These are phyloP conservation scores for Enteromius argenteus DNA, from an alignment of 2,797 vertebrate genomes.

Conservation along the genomic window DNA sequence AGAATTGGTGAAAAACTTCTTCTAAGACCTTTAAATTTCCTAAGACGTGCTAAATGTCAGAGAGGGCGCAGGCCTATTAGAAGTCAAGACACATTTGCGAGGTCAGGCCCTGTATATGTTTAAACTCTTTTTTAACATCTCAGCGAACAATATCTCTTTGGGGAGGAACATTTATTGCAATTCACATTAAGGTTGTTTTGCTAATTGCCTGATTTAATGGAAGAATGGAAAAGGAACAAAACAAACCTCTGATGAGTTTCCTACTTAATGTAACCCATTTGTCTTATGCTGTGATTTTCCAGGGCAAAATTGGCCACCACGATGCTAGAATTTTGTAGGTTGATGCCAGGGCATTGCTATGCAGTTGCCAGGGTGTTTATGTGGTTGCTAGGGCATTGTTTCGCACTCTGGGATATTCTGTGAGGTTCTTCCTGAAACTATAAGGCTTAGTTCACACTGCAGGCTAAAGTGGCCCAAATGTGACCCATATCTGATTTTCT, in stretches of 20 bases:
- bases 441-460: no score
- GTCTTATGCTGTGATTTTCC: background rate
- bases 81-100: conserved; percentile 39
- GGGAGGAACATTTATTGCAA: conserved; percentile 10
- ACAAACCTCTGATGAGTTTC: background rate
- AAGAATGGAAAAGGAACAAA: background rate
- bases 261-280: background rate
- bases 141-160: background rate
- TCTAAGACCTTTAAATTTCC: conserved; percentile 56
- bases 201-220: conserved; percentile 30
- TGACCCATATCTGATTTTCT: no score
- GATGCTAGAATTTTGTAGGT: background rate
- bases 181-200: conserved; percentile 22
- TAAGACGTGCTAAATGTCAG: conserved; percentile 45
- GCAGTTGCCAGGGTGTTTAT: background rate
- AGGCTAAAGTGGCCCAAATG: no score
- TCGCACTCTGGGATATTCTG: background rate
- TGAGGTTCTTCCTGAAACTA: background rate
- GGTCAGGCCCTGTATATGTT: conserved; percentile 35
- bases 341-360: background rate
- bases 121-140: conserved; percentile 30
- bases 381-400: background rate
- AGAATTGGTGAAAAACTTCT: conserved; percentile 52
- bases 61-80: conserved; percentile 48
- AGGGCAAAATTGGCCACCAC: background rate